A percentile compares a stretch with the other conserved stretches of the same genome.
phyloP scores from a whole-genome alignment of 2,888 invertebrate genomes.

The Pecten maximus region DNA sequence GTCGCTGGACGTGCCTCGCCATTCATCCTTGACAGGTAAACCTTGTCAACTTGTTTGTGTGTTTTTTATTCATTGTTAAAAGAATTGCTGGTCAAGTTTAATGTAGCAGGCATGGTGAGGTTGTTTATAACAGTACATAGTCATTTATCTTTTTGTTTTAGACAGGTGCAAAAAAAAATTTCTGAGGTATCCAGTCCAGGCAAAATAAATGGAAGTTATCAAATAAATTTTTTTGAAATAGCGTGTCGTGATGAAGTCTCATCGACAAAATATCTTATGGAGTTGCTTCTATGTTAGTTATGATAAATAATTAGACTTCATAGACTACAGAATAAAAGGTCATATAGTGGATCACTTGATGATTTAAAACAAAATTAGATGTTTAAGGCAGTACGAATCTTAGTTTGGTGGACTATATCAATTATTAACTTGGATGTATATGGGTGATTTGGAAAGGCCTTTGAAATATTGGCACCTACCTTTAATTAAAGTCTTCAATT shows the following conservation, averaged over 20 bases:
- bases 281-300: neutral
- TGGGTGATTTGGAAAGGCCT: too few species aligned
- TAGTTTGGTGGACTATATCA: too few species aligned
- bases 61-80: neutral
- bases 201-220: neutral
- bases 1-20: conserved; percentile 70
- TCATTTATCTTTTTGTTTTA: neutral
- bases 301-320: too few species aligned
- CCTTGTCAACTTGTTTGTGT: neutral
- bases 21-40: conserved; percentile 74
- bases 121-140: neutral
- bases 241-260: too few species aligned
- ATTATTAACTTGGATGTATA: too few species aligned
- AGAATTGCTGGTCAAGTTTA: neutral
- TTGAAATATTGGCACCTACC: too few species aligned
- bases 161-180: neutral
- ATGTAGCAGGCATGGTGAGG: neutral
- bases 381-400: too few species aligned
- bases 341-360: too few species aligned
- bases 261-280: neutral
- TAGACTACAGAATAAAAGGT: too few species aligned
- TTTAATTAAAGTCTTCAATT: too few species aligned
- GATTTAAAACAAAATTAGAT: too few species aligned
- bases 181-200: neutral
- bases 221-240: neutral